Conservation (phyloP, 1,140 invertebrate species). For the Monochamus saltuarius region DNA sequence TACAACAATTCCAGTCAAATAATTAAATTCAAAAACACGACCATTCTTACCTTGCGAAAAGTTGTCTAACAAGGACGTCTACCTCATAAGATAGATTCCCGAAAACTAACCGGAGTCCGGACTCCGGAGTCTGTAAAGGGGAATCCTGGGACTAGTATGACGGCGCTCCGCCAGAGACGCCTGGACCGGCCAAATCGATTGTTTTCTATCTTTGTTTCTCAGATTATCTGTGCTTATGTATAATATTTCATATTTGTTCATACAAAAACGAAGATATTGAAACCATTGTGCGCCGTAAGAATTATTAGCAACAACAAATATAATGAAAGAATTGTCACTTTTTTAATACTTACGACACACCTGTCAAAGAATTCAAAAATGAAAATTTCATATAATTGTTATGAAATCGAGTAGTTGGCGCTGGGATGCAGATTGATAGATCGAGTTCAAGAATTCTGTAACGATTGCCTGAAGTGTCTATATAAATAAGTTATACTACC, state of each 20-base stretch:
- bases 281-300: too few relatives aligned
- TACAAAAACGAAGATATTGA: background rate
- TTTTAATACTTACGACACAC: too few relatives aligned
- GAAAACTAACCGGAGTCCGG: slow-evolving; percentile 16
- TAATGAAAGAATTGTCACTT: too few relatives aligned
- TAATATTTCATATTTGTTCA: background rate
- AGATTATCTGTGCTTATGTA: background rate
- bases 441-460: too few relatives aligned
- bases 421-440: too few relatives aligned
- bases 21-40: too few relatives aligned
- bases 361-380: too few relatives aligned
- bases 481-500: background rate
- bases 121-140: slow-evolving; percentile 13
- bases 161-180: slow-evolving; percentile 36
- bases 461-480: background rate
- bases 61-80: background rate
- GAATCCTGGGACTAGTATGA: slow-evolving; percentile 23
- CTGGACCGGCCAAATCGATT: slow-evolving; percentile 41
- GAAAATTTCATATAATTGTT: too few relatives aligned
- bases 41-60: too few relatives aligned
- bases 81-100: slow-evolving; percentile 1
- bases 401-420: too few relatives aligned
- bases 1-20: too few relatives aligned
- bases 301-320: too few relatives aligned
- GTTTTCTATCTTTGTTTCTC: slow-evolving; percentile 16